Base-by-base conservation (phyloP, 2,888 invertebrate genomes). In the Gisinianus flammeolus region DNA sequence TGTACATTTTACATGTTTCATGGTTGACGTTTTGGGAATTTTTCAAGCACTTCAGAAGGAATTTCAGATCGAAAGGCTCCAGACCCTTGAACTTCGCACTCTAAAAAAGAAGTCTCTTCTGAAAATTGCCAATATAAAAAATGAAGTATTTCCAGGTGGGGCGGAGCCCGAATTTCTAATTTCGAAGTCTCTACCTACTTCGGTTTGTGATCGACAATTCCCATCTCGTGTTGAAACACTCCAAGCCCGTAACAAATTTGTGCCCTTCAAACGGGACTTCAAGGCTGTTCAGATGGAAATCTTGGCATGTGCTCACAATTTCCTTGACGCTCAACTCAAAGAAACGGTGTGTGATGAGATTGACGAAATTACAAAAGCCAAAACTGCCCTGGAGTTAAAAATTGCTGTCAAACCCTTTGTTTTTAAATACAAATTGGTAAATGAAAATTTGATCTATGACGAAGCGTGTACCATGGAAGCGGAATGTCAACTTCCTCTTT, bases 21-120 rank as follows among this genome's bases (percentile, higher is more conserved):
- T 68, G 44, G 35, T 26, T 6, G 44, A 68, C 12, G 35, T 68
- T 4, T 12, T 68, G 12, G 16, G 2, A 1, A 24, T 68, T 1
- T 33, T 68, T 35, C 44, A 44, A 44, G 44, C 22, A 26, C 35
- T 68, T 12, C 44, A 68, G 22, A 68, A 68, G 24, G 24, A n/a
- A 24, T 68, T 68, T 26, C 68, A 68, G 10, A 24, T 22, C 0
- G 68, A 68, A n/a, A 22, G 12, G 3, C 24, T 68, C 5, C 10
- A 24, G 12, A n/a, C 44, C 1, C 35, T 44, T 8, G n/a, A 44
- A 12, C 12, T 68, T 0, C 35, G 44, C 4, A 0, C 44, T 22
- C 0, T 68, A 2, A 35, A 44, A 22, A 8, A 6, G 2, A 68
- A 68, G 16, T 35, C 68, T 0, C 22, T 68, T 3, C 24, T 68